Evolutionary conservation across 2,797 vertebrate genomes (phyloP).

Genomic region (Pachyuromys duprasi): DNA sequence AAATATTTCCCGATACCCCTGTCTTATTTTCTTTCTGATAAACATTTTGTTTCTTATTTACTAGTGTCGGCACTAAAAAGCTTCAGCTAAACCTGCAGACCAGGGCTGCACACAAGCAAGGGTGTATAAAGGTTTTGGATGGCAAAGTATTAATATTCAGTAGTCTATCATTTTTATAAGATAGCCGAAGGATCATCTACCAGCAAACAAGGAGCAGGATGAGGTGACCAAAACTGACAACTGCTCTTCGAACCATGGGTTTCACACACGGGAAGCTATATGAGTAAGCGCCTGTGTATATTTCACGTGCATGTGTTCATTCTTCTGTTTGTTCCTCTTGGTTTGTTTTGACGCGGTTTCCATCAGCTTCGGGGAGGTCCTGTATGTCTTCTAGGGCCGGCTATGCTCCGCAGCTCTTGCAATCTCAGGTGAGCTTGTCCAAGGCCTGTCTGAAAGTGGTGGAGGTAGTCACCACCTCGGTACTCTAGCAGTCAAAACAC

Average conservation of each 20-base stretch:
- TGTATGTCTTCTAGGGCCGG: neutral
- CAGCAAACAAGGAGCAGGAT: neutral
- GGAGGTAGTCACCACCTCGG: neutral
- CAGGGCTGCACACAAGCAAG: neutral
- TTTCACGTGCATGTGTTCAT: neutral
- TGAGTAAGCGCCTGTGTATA: no score
- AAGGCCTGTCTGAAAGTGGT: neutral
- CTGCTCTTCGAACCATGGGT: neutral
- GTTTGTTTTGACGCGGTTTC: neutral
- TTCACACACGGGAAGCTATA: neutral
- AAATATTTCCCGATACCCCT: conserved; percentile 69
- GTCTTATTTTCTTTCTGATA: conserved; percentile 53
- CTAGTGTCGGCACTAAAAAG: conserved; percentile 33
- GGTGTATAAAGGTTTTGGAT: neutral
- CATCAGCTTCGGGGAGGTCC: neutral
- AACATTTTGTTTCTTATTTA: conserved; percentile 67
- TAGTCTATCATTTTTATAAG: neutral
- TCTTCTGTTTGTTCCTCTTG: neutral
- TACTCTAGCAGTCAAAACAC: neutral
- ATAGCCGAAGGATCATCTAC: neutral
- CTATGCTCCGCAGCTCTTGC: neutral
- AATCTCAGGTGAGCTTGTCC: neutral
- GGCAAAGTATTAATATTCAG: neutral
- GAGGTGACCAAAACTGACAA: neutral
- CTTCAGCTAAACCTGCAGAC: neutral